A percentile compares a stretch with the other conserved stretches of the same genome.
phyloP scores from a whole-genome alignment of 2,797 vertebrate genomes.

The Hozukius guyotensis region DNA sequence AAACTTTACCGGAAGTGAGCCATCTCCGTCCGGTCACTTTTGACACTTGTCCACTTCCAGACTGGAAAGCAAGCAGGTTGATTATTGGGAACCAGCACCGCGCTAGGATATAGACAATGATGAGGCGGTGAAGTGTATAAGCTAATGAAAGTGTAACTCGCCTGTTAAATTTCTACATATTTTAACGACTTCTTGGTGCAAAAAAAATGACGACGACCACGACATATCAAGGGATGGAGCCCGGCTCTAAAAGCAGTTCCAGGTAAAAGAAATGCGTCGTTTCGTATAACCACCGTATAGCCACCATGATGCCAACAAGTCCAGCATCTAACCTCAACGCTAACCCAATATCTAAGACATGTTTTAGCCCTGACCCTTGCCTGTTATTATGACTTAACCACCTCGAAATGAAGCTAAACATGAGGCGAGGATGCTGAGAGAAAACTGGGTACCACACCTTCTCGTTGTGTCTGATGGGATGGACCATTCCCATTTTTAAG shows the following conservation, averaged over 20 bases:
- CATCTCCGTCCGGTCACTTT: not conserved
- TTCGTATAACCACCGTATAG: not conserved
- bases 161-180: slow-evolving; percentile 5
- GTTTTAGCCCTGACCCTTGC: not conserved
- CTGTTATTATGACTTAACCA: not conserved
- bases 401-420: not conserved
- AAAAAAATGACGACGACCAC: slow-evolving; percentile 85
- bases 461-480: slow-evolving; percentile 15
- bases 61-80: slow-evolving; percentile 58
- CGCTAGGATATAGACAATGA: slow-evolving; percentile 62
- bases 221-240: slow-evolving; percentile 84
- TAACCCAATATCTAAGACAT: not conserved
- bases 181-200: slow-evolving; percentile 17
- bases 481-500: slow-evolving; percentile 33
- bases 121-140: slow-evolving; percentile 69
- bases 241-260: slow-evolving; percentile 84
- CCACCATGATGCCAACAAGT: slow-evolving; percentile 29
- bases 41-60: slow-evolving; percentile 10
- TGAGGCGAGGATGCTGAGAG: not conserved
- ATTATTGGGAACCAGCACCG: slow-evolving; percentile 42
- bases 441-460: slow-evolving; percentile 53
- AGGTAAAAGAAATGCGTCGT: slow-evolving; percentile 74
- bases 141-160: slow-evolving; percentile 31
- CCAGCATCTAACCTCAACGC: slow-evolving; percentile 19
- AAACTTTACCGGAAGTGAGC: not conserved